Base-by-base conservation (phyloP, 2,888 invertebrate genomes). In the Erebia epiphron region DNA sequence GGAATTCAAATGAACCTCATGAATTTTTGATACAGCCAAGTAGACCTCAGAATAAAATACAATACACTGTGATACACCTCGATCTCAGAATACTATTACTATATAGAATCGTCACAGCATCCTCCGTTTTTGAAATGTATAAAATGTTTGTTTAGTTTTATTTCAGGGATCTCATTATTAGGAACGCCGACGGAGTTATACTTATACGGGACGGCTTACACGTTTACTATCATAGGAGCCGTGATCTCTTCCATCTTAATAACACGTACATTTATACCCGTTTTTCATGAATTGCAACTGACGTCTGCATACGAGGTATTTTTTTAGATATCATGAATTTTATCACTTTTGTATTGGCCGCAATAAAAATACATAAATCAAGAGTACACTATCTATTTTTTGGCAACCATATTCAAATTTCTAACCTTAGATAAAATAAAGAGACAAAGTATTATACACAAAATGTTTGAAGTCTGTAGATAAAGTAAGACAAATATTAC, bases 171-270 rank as follows among this genome's bases (percentile, higher is more conserved):
- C 75, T 96, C 97, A 0, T 86, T 97, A 52, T 88, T 97, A 76
- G 97, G 97, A 1, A 97, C 95, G 7, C 97, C 97, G 1, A 97
- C 97, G 1, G 97, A 97, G 83, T 92, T 97, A 26, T 97, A 97
- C 79, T 90, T 97, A 13, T 96, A 96, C 80, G 97, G 98, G 0
- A 96, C 95, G 13, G 95, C 96, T 71, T 97, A 96, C 82, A 83
- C 95, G 54, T 96, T 95, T 80, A 93, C 95, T 9, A 86, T 95
- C 18, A 87, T 94, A 10, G 96, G 95, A 0, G 91, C 95, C 16
- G 78, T 95, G 2, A 73, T 94, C 95, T 2, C 74, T 95, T n/a
- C n/a, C n/a, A n/a, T n/a, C 14, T 86, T 95, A 54, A 94, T 96
- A 85, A 94, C 94, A 10, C 90, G 88, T 67, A 91, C 96, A 21